Percentiles rank a stretch among this genome's conserved stretches.
Evolutionary conservation across 2,113 vertebrate species (phyloP).

Genomic region (Quiscalus mexicanus): DNA sequence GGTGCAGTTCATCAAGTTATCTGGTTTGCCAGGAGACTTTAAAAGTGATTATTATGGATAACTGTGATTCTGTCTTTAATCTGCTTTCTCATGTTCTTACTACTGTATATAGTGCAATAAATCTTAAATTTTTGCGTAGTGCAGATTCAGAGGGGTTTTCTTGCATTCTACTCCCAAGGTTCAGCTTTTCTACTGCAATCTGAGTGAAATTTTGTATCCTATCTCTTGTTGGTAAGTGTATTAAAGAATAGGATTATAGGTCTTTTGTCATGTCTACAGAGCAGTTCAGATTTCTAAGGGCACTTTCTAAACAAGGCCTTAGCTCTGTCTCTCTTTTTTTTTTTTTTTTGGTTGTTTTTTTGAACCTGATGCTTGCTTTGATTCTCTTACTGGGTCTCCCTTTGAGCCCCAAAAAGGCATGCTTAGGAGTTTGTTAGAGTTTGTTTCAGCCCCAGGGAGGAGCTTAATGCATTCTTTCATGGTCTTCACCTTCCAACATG

Average conservation of each 20-base stretch:
- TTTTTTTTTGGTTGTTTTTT: not conserved
- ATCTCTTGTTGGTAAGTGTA: not conserved
- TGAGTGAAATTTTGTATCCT: not conserved
- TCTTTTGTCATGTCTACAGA: not conserved
- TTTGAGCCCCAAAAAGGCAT: not conserved
- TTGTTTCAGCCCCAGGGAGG: slow-evolving; percentile 1
- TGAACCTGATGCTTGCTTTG: not conserved
- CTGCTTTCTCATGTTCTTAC: not conserved
- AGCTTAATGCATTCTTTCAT: slow-evolving; percentile 19
- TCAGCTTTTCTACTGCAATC: not conserved
- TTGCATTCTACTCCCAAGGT: not conserved
- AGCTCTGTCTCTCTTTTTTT: not conserved
- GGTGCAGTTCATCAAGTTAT: not conserved
- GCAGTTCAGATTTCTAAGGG: not conserved
- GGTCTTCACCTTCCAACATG: slow-evolving; percentile 14
- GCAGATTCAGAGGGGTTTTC: not conserved
- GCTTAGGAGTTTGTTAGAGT: not conserved
- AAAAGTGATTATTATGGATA: not conserved
- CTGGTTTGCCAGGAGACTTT: not conserved
- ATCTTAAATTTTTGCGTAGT: not conserved
- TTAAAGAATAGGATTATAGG: not conserved
- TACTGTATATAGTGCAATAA: not conserved
- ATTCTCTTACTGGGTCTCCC: not conserved
- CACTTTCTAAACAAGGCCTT: not conserved
- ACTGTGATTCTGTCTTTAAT: not conserved